phyloP scores from a whole-genome alignment of 2,797 vertebrate species.

The Gila robusta region DNA sequence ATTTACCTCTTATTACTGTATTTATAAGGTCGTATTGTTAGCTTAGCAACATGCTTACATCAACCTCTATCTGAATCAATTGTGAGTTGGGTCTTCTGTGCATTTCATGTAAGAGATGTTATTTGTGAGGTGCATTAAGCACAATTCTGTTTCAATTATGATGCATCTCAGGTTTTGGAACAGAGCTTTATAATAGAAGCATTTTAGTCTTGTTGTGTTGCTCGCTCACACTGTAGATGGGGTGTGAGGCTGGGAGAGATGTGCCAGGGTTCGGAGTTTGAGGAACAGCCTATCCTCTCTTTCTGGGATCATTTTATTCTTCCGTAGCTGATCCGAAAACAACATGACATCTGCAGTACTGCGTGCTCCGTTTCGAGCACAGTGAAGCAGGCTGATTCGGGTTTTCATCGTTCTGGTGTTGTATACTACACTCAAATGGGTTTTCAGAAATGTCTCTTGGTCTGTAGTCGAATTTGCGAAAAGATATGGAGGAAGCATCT shows the following conservation, averaged over 20 bases:
- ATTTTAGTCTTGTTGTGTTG: constrained; percentile 10
- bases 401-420: constrained; percentile 27
- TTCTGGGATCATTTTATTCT: constrained; percentile 35
- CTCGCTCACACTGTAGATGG: not conserved
- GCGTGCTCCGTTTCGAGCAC: not conserved
- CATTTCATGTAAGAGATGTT: not conserved
- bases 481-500: constrained; percentile 40
- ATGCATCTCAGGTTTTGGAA: not conserved
- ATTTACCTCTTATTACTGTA: too few relatives aligned
- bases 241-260: not conserved
- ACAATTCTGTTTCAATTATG: not conserved
- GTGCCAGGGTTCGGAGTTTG: not conserved
- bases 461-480: constrained; percentile 29
- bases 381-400: constrained; percentile 14
- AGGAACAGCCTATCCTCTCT: constrained; percentile 19
- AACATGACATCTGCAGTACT: constrained; percentile 40
- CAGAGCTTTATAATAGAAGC: constrained; percentile 2
- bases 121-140: not conserved
- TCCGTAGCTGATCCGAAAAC: constrained; percentile 23
- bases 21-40: not conserved
- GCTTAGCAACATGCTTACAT: constrained; percentile 8
- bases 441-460: constrained; percentile 39
- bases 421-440: constrained; percentile 38
- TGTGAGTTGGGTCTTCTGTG: not conserved
- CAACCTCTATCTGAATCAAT: not conserved